phyloP scores from a whole-genome alignment of 2,888 invertebrate genomes.

The Tetropium fuscum region DNA sequence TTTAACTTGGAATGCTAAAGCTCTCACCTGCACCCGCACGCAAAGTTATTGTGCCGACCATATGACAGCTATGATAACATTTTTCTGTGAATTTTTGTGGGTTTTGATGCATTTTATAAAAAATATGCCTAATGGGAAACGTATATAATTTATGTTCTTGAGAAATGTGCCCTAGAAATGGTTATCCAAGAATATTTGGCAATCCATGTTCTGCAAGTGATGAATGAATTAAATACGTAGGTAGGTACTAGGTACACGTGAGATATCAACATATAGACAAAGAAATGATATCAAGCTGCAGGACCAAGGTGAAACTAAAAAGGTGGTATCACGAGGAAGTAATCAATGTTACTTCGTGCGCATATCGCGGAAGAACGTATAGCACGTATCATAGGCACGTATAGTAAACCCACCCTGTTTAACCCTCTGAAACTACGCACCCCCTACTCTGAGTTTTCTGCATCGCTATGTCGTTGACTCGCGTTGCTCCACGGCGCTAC shows the following conservation, averaged over 20 bases:
- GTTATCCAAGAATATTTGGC: too few species aligned
- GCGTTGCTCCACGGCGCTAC: conserved; percentile 31
- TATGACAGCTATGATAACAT: too few species aligned
- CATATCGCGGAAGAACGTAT: not conserved
- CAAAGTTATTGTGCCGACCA: too few species aligned
- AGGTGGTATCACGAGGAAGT: not conserved
- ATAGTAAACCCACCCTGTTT: conserved; percentile 27
- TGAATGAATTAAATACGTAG: conserved; percentile 1
- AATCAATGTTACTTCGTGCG: conserved; percentile 3
- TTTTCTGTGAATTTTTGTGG: too few species aligned
- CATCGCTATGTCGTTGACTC: conserved; percentile 47
- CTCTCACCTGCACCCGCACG: too few species aligned
- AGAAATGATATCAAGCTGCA: not conserved
- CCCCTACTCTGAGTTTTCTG: conserved; percentile 42
- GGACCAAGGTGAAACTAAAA: conserved; percentile 1
- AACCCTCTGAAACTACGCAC: conserved; percentile 41
- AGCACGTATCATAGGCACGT: not conserved
- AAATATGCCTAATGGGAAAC: too few species aligned
- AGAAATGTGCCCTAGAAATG: not conserved
- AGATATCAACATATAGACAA: not conserved
- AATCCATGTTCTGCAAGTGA: not conserved
- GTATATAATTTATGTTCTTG: too few species aligned
- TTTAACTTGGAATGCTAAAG: too few species aligned
- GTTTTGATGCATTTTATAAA: too few species aligned
- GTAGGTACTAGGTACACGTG: too few species aligned